These are phyloP conservation scores for Neosilurus mollespiculum DNA, from an alignment of 2,797 vertebrate species.

Conservation along the genomic window DNA sequence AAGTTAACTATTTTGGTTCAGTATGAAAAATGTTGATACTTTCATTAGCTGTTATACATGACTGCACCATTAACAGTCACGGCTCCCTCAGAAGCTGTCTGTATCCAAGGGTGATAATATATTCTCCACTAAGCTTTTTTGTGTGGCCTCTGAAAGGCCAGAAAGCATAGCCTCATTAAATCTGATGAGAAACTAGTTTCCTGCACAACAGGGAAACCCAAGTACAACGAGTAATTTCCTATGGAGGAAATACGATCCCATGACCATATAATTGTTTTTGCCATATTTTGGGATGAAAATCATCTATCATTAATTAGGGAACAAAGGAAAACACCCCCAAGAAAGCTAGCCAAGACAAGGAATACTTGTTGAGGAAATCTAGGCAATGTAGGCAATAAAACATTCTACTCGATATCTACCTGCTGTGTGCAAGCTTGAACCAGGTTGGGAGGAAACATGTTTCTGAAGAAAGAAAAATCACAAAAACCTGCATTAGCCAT, in stretches of 20 bases:
- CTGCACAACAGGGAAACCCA: conserved; percentile 35
- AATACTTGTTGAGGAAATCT: background rate
- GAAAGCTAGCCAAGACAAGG: background rate
- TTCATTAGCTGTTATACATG: conserved; percentile 29
- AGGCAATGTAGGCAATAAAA: conserved; percentile 5
- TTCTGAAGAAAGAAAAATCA: conserved; percentile 78
- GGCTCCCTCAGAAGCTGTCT: conserved; percentile 28
- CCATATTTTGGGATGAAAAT: conserved; percentile 3
- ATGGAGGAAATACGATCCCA: conserved; percentile 20
- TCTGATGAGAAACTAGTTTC: conserved; percentile 46
- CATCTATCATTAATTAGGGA: background rate
- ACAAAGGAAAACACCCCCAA: background rate
- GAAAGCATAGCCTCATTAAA: conserved; percentile 41
- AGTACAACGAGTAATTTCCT: conserved; percentile 27
- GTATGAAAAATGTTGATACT: conserved; percentile 30
- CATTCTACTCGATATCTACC: conserved; percentile 71
- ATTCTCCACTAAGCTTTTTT: conserved; percentile 37
- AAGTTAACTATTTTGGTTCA: conserved; percentile 28
- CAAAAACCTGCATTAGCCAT: background rate
- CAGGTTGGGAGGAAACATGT: conserved; percentile 98
- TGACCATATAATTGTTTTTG: conserved; percentile 16
- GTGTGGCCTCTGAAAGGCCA: conserved; percentile 45
- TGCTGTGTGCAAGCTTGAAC: conserved; percentile 98
- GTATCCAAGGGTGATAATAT: conserved; percentile 42
- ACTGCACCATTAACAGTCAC: conserved; percentile 32